Evolutionary conservation across 2,797 vertebrate genomes (phyloP), one percentile per base, ranked within the genome.

Genomic region (Diceros bicornis): DNA sequence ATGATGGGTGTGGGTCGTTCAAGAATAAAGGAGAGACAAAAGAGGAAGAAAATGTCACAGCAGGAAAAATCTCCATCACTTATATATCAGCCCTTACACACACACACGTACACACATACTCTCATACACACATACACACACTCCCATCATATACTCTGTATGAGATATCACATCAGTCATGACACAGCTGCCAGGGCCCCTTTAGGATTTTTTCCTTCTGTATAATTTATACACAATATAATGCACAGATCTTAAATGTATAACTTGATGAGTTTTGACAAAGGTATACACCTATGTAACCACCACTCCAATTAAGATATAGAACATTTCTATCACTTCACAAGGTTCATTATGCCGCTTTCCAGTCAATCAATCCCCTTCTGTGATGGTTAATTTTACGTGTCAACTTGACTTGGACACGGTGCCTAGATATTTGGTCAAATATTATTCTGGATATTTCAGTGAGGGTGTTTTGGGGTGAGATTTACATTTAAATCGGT

Each of bases 1-100:
- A 85, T 25, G 20, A 89, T 55, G 18, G 3, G 55, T 92, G 62
- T 95, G 25, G 94, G 85, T 95, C n/a, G 57, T 37, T 83, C 16
- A 84, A 66, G 68, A 91, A 90, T 55, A 96, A 57, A 68, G 21
- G 23, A 90, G 17, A 95, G 34, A 61, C 16, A 83, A 92, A 57
- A 9, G n/a, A 6, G 20, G 23, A 69, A 83, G 41, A 87, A 93
- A 88, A 90, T 74, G n/a, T 91, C 37, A 92, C 7, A 75, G 69
- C 21, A 75, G 23, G 44, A 88, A 95, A 82, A 89, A 55, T 62
- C 41, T 79, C 37, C 29, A 85, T 44, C 66, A 88, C 9, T 79
- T 78, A 64, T 29, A 23, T 72, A 71, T 13, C 64, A 86, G 12
- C 44, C 14, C 17, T 55, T 34, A 75, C 23, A 47, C 34, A 82